Evolutionary conservation across 2,888 invertebrate species (phyloP).

Genomic region (Tipula lateralis): DNA sequence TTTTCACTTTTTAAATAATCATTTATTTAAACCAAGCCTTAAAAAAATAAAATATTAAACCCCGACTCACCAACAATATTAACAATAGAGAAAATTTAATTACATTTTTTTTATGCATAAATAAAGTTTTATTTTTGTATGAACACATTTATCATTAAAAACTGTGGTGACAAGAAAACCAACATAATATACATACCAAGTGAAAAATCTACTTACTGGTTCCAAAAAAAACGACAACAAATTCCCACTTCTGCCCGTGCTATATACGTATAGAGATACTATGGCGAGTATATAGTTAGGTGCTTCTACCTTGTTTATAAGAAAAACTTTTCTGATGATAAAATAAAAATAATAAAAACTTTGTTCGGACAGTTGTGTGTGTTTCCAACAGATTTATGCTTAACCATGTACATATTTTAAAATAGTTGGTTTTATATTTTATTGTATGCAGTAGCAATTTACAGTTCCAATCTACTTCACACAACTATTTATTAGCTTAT

Average conservation of each 20-base stretch:
- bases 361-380: not conserved
- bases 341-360: not conserved
- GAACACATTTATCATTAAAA: conserved; percentile 2
- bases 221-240: not conserved
- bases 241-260: not conserved
- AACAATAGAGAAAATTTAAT: not conserved
- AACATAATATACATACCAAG: not conserved
- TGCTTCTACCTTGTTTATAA: not conserved
- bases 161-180: not conserved
- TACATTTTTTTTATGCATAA: not conserved
- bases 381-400: not conserved
- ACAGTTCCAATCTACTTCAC: not conserved
- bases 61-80: not conserved
- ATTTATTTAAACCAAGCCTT: not conserved
- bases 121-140: not conserved
- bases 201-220: not conserved
- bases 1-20: not conserved
- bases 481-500: not conserved
- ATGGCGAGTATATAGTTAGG: not conserved
- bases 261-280: not conserved
- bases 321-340: not conserved
- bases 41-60: not conserved
- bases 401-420: not conserved
- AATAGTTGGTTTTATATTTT: not conserved
- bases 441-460: not conserved